These are phyloP conservation scores for Papilio machaon DNA, from an alignment of 1,140 invertebrate genomes.

Conservation along the genomic window DNA sequence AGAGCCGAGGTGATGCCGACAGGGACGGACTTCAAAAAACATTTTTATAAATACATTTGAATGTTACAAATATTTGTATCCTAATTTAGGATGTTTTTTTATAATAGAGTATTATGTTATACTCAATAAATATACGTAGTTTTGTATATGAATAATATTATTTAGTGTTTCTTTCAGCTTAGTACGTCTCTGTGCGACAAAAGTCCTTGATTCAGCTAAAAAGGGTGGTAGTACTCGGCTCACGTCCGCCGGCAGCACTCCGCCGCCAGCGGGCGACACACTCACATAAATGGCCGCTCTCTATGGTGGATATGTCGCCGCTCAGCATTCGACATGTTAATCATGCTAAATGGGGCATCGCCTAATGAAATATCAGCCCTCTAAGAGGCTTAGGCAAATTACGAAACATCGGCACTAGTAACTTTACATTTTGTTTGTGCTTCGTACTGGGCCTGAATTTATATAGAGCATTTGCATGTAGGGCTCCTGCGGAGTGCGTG, in stretches of 20 bases:
- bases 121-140: background rate
- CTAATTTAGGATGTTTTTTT: constrained; percentile 34
- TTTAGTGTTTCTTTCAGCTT: constrained; percentile 9
- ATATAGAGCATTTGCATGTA: background rate
- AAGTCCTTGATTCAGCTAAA: constrained; percentile 58
- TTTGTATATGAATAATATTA: background rate
- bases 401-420: constrained; percentile 20
- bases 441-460: background rate
- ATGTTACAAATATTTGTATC: background rate
- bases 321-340: constrained; percentile 55
- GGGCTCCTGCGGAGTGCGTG: background rate
- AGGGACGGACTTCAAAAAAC: constrained; percentile 46
- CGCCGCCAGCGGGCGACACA: constrained; percentile 49
- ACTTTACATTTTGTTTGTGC: constrained; percentile 30
- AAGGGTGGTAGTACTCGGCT: constrained; percentile 58
- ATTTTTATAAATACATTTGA: constrained; percentile 32
- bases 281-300: constrained; percentile 63
- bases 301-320: constrained; percentile 45
- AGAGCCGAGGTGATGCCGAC: constrained; percentile 50
- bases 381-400: constrained; percentile 42
- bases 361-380: constrained; percentile 52
- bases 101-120: background rate
- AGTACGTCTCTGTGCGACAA: constrained; percentile 45
- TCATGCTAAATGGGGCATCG: constrained; percentile 51
- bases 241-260: constrained; percentile 60